Base-by-base conservation (phyloP, 2,113 vertebrate species). In the Apus apus region DNA sequence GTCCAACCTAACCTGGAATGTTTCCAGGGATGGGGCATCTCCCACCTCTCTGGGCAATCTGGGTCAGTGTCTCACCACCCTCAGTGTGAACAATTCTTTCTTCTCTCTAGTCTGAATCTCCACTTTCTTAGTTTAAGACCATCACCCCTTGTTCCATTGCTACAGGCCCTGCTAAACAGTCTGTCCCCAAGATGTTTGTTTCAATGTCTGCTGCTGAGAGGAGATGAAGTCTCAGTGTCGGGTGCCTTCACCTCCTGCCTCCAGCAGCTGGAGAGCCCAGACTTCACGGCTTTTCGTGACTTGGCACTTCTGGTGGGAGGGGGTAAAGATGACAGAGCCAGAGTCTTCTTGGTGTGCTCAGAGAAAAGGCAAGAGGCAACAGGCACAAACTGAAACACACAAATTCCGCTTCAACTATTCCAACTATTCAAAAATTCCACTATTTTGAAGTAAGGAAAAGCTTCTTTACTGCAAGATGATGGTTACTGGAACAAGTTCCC, bases 141-240 rank as follows among this genome's bases (percentile, higher is more conserved):
- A 50, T 50, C 48, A 21, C 20, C 48, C 48, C 48, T 50, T 20
- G 48, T 50, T 20, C 48, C 20, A 22, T 50, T 18, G 18, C 48
- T 50, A 50, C 48, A 50, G 48, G 48, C 48, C 48, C 48, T 50
- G 48, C 48, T 50, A 50, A 50, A 22, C 48, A 50, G 46, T 20
- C 46, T 48, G 46, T 48, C 46, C 46, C 48, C 8, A 50, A 40
- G 67, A 21, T 13, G 20, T 40, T 29, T 67, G 34, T 32, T 57
- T 43, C 46, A 21, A 54, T 54, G 30, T 22, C 50, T 83, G 26
- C 38, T 53, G 36, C 45, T 14, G 25, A 5, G 34, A 36, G 58
- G 15, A 43, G 22, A 20, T 3, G 21, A 58, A 14, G 25, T 26
- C 67, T 22, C 1, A 0, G 38, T 8, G 1, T 8, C 2, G 30